Base-by-base conservation (phyloP, 2,113 vertebrate species). In the Lota lota region DNA sequence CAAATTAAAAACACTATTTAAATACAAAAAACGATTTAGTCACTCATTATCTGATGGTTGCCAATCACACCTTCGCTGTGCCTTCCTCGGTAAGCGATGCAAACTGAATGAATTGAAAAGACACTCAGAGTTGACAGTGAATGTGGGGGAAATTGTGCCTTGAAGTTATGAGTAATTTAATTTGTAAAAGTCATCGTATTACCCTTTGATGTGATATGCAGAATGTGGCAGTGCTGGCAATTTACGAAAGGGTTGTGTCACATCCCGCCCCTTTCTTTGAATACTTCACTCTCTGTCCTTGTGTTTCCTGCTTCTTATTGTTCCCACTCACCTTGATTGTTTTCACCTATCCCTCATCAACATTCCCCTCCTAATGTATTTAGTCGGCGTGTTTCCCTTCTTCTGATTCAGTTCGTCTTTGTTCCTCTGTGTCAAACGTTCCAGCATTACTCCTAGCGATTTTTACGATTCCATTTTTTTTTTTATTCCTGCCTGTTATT, bases 151-250 rank as follows among this genome's bases (percentile, higher is more conserved):
- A 77, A 86, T 69, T 78, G 76, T 66, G 66, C 80, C 80, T 85
- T 77, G 73, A 85, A 77, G 80, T 71, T 79, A 64, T 36, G 47
- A 76, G 73, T 83, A 88, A 88, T 79, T 85, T 74, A 85, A 87
- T 75, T 80, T 82, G 74, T 78, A 77, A 81, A 87, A 83, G 83
- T 85, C 76, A 77, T 79, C 47, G 16, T 81, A 79, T 80, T 87
- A 84, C 56, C 70, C 69, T 75, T 76, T 76, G 78, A 86, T 77
- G 80, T 12, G 73, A 88, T 80, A 83, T 70, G 75, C 73, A 80
- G 70, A 81, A 81, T 84, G 70, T 67, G 70, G 54, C 74, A 53
- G 56, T 60, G 67, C 64, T 57, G 72, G 65, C 72, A 83, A 77
- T 76, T 81, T 74, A 80, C 54, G 74, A 76, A 85, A 68, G 67